A percentile compares a stretch with the other conserved stretches of the same genome.
phyloP scores from a whole-genome alignment of 2,113 vertebrate species.

The Megaceryle maxima region DNA sequence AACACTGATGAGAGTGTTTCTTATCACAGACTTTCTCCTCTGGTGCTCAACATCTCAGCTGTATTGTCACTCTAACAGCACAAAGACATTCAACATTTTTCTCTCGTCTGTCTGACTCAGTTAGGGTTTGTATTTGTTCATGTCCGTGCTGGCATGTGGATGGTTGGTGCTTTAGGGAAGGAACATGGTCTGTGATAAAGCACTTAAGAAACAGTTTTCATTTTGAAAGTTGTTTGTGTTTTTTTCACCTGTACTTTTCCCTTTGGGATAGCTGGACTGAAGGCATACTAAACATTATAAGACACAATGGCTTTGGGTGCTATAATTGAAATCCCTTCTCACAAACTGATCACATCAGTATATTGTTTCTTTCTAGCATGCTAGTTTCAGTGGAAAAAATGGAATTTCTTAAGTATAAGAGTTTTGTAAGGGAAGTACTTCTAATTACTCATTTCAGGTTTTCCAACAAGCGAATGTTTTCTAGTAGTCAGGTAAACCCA shows the following conservation, averaged over 20 bases:
- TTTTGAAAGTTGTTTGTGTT: neutral
- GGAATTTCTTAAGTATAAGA: neutral
- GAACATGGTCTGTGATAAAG: neutral
- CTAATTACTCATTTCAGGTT: neutral
- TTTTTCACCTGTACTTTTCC: neutral
- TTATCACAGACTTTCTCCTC: neutral
- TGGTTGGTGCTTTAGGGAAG: neutral
- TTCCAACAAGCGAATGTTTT: neutral
- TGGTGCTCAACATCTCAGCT: neutral
- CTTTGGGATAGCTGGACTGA: neutral
- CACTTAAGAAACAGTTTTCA: neutral
- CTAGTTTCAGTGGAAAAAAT: neutral
- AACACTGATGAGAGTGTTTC: neutral
- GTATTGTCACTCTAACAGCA: neutral
- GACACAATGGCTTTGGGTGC: neutral
- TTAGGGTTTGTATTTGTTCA: neutral
- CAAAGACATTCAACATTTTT: neutral
- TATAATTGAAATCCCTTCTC: neutral
- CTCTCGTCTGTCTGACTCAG: neutral
- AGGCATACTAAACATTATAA: neutral
- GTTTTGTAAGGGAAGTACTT: neutral
- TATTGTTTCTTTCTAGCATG: neutral
- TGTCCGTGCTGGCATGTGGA: neutral
- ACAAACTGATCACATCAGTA: neutral
- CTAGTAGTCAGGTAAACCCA: neutral